Evolutionary conservation across 2,797 vertebrate genomes (phyloP).

Genomic region (Pangasius djambal): DNA sequence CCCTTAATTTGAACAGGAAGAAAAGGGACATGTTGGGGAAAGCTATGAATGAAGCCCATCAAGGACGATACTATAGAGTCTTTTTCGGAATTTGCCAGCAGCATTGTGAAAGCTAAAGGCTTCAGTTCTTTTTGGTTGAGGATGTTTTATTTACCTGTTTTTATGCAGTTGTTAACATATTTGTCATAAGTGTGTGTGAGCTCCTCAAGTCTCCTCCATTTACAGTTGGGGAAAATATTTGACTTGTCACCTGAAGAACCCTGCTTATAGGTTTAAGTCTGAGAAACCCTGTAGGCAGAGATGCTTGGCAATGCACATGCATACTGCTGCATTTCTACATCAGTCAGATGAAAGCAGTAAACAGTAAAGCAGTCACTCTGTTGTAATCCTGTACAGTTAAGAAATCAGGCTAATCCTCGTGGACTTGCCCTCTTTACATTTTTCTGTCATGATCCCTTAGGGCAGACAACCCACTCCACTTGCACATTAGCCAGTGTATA

Average conservation of each 20-base stretch:
- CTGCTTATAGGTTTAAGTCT: slow-evolving; percentile 60
- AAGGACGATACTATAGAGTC: slow-evolving; percentile 75
- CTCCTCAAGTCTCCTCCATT: slow-evolving; percentile 57
- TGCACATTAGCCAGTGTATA: slow-evolving; percentile 22
- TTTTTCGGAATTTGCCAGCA: slow-evolving; percentile 73
- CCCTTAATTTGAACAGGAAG: slow-evolving; percentile 79
- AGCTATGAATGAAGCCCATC: slow-evolving; percentile 73
- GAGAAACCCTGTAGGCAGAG: slow-evolving; percentile 49
- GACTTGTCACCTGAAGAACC: slow-evolving; percentile 66
- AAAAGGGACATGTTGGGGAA: slow-evolving; percentile 74
- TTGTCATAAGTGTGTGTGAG: slow-evolving; percentile 40
- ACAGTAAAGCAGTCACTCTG: slow-evolving; percentile 38
- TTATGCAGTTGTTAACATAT: slow-evolving; percentile 32
- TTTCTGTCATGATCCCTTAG: slow-evolving; percentile 44
- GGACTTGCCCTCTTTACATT: slow-evolving; percentile 48
- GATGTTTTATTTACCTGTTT: slow-evolving; percentile 55
- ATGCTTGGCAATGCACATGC: slow-evolving; percentile 18
- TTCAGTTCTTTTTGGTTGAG: slow-evolving; percentile 36
- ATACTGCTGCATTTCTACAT: slow-evolving; percentile 42
- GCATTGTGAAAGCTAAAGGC: slow-evolving; percentile 62
- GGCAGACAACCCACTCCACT: slow-evolving; percentile 41
- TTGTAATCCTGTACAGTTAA: slow-evolving; percentile 56
- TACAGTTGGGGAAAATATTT: slow-evolving; percentile 68
- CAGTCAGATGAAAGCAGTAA: slow-evolving; percentile 48
- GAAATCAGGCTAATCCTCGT: slow-evolving; percentile 50